A percentile compares a stretch with the other conserved stretches of the same genome.
Conservation (phyloP, 2,888 invertebrate genomes). For the Drosophila anomelani region DNA sequence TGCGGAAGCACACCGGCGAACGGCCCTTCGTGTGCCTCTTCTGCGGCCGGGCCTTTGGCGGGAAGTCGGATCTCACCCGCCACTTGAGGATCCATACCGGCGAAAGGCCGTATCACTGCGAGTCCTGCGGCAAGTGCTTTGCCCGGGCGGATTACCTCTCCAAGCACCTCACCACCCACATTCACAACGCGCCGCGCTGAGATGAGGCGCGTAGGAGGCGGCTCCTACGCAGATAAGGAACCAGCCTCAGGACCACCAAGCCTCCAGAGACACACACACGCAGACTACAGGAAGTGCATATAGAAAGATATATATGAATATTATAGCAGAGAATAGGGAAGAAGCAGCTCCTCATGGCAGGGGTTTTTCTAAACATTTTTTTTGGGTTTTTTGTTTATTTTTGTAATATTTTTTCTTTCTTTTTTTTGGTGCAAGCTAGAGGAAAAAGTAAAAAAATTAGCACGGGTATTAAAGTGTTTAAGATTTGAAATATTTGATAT, state of each 20-base stretch:
- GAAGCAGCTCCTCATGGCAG: slow-evolving; percentile 4
- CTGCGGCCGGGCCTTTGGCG: slow-evolving; percentile 94
- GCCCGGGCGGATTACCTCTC: slow-evolving; percentile 95
- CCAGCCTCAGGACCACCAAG: slow-evolving; percentile 21
- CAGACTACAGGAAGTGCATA: slow-evolving; percentile 64
- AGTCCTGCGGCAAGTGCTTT: slow-evolving; percentile 96
- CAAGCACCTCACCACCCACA: slow-evolving; percentile 95
- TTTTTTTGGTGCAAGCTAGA: slow-evolving; percentile 39
- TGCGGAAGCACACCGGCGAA: slow-evolving; percentile 94
- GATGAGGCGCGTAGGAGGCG: slow-evolving; percentile 85
- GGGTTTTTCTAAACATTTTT: not conserved
- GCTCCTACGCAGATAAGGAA: slow-evolving; percentile 85
- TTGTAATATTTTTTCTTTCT: not conserved
- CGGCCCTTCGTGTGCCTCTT: slow-evolving; percentile 96
- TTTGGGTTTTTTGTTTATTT: not conserved
- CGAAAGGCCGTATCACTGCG: slow-evolving; percentile 95
- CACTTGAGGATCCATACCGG: slow-evolving; percentile 95
- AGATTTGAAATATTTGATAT: slow-evolving; percentile 47
- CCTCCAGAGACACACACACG: slow-evolving; percentile 22
- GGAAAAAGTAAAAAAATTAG: slow-evolving; percentile 50
- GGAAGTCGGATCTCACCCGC: slow-evolving; percentile 94
- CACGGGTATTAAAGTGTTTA: slow-evolving; percentile 76
- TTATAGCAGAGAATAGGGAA: slow-evolving; percentile 35
- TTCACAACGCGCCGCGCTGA: slow-evolving; percentile 89
- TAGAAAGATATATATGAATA: slow-evolving; percentile 62